Conservation (phyloP, 2,797 vertebrate species). For the Myiotriccus ornatus region DNA sequence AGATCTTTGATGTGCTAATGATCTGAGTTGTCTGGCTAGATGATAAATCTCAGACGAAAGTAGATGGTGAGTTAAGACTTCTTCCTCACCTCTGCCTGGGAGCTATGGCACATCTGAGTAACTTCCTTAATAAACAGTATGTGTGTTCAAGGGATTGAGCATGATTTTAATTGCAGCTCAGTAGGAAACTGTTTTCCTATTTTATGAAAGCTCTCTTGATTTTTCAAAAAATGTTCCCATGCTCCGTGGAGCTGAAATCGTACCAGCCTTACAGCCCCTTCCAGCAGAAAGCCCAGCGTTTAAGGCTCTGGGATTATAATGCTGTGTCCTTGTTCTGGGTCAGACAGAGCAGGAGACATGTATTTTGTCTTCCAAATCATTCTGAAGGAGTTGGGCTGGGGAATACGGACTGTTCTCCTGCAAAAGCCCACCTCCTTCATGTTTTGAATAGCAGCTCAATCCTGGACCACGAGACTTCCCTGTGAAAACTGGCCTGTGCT, state of each 20-base stretch:
- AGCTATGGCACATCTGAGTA: slow-evolving; percentile 1
- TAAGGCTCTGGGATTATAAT: not conserved
- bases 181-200: not conserved
- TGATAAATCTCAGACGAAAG: slow-evolving; percentile 43
- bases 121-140: slow-evolving; percentile 1
- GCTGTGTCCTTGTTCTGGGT: not conserved
- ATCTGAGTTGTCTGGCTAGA: not conserved
- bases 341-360: not conserved
- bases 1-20: slow-evolving; percentile 48
- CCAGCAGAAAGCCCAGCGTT: not conserved
- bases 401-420: not conserved
- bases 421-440: not conserved
- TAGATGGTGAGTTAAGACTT: not conserved
- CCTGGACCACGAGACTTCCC: not conserved
- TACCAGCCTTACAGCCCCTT: not conserved
- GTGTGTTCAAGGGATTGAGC: not conserved
- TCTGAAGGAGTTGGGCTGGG: not conserved
- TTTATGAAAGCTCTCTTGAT: not conserved
- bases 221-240: not conserved
- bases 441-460: not conserved
- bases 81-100: slow-evolving; percentile 27
- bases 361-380: not conserved
- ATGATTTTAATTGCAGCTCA: not conserved
- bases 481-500: not conserved
- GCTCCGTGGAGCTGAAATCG: fast-evolving